phyloP scores from a whole-genome alignment of 2,113 vertebrate genomes.

The Barnardius zonarius region DNA sequence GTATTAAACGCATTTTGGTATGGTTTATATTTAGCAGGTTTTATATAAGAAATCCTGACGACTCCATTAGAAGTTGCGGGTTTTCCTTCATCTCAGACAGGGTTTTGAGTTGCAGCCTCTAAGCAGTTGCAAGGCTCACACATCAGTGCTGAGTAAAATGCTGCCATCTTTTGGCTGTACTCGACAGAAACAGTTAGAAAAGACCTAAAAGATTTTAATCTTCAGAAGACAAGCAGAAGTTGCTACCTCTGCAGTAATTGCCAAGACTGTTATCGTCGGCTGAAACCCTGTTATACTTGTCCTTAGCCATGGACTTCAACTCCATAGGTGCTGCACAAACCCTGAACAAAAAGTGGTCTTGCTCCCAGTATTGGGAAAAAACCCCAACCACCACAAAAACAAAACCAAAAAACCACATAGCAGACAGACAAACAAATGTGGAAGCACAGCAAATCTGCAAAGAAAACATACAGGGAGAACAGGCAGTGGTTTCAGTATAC shows the following conservation, averaged over 20 bases:
- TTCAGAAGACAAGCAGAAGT: neutral
- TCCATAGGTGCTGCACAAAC: neutral
- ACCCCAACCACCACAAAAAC: neutral
- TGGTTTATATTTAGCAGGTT: neutral
- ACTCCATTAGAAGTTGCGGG: neutral
- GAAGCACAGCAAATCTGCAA: neutral
- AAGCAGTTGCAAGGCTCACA: neutral
- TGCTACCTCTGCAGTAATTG: neutral
- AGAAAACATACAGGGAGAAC: neutral
- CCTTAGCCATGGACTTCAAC: neutral
- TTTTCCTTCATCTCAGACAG: neutral
- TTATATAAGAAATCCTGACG: neutral
- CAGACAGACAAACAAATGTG: neutral
- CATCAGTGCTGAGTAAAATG: neutral
- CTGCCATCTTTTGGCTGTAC: constrained; percentile 58
- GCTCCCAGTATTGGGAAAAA: neutral
- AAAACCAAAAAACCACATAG: neutral
- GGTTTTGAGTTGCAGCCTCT: neutral
- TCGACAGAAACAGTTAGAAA: neutral
- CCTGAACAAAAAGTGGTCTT: neutral
- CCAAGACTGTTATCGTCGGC: fast-evolving
- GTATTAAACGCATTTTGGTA: neutral
- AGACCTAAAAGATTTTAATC: neutral
- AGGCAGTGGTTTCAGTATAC: neutral
- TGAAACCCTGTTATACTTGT: fast-evolving